Evolutionary conservation across 1,140 invertebrate species (phyloP), one percentile per base, ranked within the genome.

Genomic region (Scylla paramamosain): DNA sequence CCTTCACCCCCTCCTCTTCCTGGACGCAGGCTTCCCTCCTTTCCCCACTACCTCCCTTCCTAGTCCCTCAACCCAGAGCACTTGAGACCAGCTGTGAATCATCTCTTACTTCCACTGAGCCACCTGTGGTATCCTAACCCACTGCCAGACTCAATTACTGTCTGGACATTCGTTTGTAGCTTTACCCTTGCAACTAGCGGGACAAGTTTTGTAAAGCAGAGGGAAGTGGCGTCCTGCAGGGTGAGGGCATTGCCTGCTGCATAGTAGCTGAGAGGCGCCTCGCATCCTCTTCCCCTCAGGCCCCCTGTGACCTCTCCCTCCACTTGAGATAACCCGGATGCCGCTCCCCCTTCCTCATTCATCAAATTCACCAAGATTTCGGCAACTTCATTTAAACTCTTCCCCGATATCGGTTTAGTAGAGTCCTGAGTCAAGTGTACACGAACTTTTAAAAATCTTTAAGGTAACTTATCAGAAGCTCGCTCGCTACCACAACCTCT

Each of bases 71-170:
- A 20, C 20, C 8, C 67, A 0, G 4, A n/a, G 20, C 67, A 77
- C 67, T 77, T 77, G 67, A 77, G 67, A 77, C 67, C 67, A 77
- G 67, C 67, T 77, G 67, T 77, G 67, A 77, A 77, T 77, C 67
- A 77, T 77, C 67, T 77, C 67, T 77, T 77, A 77, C 67, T 77
- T 77, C 67, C 67, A 6, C 67, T 7, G 25, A 77, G 67, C 67
- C 67, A 77, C 67, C 67, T 77, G 67, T n/a, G 67, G 67, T 77
- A 77, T 77, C 67, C n/a, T 77, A 77, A 20, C 67, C 67, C 25
- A 77, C 67, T 77, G 67, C 67, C 25, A 77, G 67, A 77, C 67
- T 77, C 67, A 77, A 77, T 77, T 77, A 77, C 20, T 77, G 67
- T 77, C 67, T 77, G 25, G 67, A 6, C 25, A 77, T 77, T 77